These are phyloP conservation scores for Lochmaea capreae DNA, from an alignment of 2,888 invertebrate genomes.

Conservation along the genomic window DNA sequence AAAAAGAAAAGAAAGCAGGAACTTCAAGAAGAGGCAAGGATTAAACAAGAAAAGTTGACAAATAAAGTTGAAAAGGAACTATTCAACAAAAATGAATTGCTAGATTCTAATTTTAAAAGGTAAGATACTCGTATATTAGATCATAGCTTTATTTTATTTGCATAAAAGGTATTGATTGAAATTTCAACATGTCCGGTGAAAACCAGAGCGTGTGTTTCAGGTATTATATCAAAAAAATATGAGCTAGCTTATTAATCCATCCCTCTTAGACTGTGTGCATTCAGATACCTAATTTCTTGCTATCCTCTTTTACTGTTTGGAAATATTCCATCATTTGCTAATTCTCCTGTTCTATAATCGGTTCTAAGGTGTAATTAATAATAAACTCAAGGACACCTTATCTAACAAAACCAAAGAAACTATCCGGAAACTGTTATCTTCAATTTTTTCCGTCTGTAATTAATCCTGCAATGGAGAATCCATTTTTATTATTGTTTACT, in stretches of 20 bases:
- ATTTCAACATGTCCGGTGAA: background rate
- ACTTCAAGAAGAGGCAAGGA: background rate
- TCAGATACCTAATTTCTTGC: too few relatives aligned
- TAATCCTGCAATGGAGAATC: too few relatives aligned
- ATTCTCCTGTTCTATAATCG: background rate
- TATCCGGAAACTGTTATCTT: background rate
- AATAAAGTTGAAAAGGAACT: slow-evolving; percentile 17
- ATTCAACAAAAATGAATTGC: slow-evolving; percentile 7
- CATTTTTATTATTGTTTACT: too few relatives aligned
- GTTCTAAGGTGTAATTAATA: background rate
- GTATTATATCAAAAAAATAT: too few relatives aligned
- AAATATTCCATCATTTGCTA: too few relatives aligned
- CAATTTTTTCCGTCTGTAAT: background rate
- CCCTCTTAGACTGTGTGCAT: too few relatives aligned
- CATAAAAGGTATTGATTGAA: too few relatives aligned
- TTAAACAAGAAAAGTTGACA: slow-evolving; percentile 15
- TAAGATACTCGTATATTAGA: background rate
- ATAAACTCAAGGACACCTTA: background rate
- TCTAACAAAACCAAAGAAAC: background rate
- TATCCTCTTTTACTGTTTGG: too few relatives aligned
- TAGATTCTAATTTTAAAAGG: slow-evolving; percentile 25
- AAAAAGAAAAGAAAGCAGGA: slow-evolving; percentile 33
- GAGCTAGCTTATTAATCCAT: too few relatives aligned
- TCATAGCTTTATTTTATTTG: background rate
- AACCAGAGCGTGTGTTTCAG: background rate